Percentiles rank a stretch among this genome's conserved stretches.
Evolutionary conservation across 2,113 vertebrate genomes (phyloP).

Genomic region (Potamarius usumacintae): DNA sequence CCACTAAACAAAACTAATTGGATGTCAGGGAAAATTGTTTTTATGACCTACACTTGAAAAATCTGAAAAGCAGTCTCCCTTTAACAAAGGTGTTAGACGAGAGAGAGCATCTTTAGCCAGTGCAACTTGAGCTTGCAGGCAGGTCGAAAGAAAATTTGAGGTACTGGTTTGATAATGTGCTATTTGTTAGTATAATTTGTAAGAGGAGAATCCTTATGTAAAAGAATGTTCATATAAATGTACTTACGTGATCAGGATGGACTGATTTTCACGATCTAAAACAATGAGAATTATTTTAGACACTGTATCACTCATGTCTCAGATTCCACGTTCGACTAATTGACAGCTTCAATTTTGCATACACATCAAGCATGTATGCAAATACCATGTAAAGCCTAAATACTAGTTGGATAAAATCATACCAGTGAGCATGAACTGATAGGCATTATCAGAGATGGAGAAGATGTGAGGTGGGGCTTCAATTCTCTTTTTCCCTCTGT

Average conservation of each 20-base stretch:
- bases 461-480: constrained; percentile 61
- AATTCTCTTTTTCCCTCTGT: constrained; percentile 79
- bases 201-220: neutral
- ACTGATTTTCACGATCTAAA: constrained; percentile 68
- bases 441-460: no score
- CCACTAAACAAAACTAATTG: no score
- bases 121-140: no score
- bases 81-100: no score
- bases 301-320: neutral
- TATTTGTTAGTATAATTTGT: neutral
- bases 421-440: constrained; percentile 63
- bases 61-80: no score
- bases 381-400: neutral
- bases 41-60: no score
- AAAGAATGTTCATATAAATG: neutral
- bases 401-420: neutral
- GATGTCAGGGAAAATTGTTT: no score
- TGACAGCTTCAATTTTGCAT: neutral
- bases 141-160: neutral
- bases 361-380: no score
- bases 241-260: constrained; percentile 74
- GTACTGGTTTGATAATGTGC: neutral
- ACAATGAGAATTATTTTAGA: neutral
- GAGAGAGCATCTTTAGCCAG: no score
- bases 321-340: neutral